phyloP scores from a whole-genome alignment of 2,888 invertebrate genomes.

The Bombylius discolor region DNA sequence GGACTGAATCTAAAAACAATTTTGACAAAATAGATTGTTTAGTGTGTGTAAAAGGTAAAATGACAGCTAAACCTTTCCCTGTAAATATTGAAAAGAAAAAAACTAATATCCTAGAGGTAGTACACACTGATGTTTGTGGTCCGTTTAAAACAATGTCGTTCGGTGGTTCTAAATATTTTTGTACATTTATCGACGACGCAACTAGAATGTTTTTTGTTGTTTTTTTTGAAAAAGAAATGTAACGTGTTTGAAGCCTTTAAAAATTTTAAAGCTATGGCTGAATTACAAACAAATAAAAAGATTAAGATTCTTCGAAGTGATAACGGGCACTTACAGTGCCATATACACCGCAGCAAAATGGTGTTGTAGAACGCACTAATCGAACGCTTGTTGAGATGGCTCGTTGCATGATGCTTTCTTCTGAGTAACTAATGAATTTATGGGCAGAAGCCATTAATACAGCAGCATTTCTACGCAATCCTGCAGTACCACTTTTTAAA shows the following conservation, averaged over 20 bases:
- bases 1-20: not conserved
- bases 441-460: conserved; percentile 17
- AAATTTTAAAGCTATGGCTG: conserved; percentile 11
- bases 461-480: conserved; percentile 14
- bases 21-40: not conserved
- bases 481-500: conserved; percentile 12
- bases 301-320: conserved; percentile 10
- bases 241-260: conserved; percentile 13
- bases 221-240: conserved; percentile 13
- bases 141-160: not conserved
- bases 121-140: not conserved
- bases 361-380: conserved; percentile 13
- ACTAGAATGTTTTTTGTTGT: conserved; percentile 8
- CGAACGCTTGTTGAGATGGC: conserved; percentile 18
- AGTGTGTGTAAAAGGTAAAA: not conserved
- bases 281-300: conserved; percentile 10
- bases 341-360: conserved; percentile 15
- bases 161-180: conserved; percentile 11
- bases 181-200: conserved; percentile 15
- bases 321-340: conserved; percentile 7
- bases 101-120: not conserved
- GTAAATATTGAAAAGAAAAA: not conserved
- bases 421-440: conserved; percentile 15
- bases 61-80: too few relatives aligned
- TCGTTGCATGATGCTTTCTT: conserved; percentile 18